phyloP scores from a whole-genome alignment of 2,797 vertebrate genomes.

The Sphaeramia orbicularis region DNA sequence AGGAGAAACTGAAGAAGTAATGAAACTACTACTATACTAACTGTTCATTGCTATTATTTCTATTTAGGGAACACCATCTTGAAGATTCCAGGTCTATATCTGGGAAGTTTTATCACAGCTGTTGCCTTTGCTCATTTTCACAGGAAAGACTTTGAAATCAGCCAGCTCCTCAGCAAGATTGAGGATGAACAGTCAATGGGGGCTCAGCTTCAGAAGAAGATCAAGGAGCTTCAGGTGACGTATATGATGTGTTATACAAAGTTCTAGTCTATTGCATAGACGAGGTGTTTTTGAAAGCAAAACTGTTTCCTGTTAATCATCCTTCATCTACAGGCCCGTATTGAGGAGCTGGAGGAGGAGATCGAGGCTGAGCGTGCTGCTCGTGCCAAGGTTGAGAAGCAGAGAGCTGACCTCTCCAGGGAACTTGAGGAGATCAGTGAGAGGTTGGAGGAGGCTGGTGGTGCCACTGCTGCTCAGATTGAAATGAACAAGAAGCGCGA shows the following conservation, averaged over 20 bases:
- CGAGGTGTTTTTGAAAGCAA: background rate
- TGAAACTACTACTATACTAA: too few relatives aligned
- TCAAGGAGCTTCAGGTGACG: constrained; percentile 91
- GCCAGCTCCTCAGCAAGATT: constrained; percentile 88
- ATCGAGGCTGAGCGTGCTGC: constrained; percentile 87
- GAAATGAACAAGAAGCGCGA: constrained; percentile 94
- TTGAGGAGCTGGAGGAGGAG: constrained; percentile 92
- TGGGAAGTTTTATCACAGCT: too few relatives aligned
- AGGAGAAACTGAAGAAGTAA: constrained; percentile 91
- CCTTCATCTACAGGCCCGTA: constrained; percentile 83
- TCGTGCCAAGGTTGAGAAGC: constrained; percentile 89
- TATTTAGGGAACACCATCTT: too few relatives aligned
- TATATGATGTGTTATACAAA: background rate
- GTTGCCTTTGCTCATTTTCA: background rate
- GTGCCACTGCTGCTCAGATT: constrained; percentile 89
- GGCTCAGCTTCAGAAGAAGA: constrained; percentile 92
- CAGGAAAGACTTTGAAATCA: constrained; percentile 92
- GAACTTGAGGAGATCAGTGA: constrained; percentile 94
- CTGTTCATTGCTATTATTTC: too few relatives aligned
- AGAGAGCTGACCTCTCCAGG: constrained; percentile 85
- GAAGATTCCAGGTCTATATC: too few relatives aligned
- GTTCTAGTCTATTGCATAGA: too few relatives aligned
- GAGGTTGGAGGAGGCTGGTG: constrained; percentile 90
- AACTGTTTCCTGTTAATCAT: background rate
- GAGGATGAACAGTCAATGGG: constrained; percentile 89